Conservation (phyloP, 2,797 vertebrate species). For the Linurgus olivaceus region DNA sequence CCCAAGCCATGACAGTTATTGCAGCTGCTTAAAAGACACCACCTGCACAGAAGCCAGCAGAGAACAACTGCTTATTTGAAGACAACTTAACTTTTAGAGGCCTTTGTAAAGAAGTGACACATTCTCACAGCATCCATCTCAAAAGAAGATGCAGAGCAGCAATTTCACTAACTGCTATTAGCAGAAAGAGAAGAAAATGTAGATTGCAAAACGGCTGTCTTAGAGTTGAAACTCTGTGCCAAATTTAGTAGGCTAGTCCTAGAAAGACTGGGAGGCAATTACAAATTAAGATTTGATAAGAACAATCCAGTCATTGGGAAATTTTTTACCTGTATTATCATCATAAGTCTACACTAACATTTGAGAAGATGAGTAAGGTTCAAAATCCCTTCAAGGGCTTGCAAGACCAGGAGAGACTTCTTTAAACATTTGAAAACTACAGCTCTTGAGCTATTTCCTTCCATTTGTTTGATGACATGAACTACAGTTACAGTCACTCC, state of each 20-base stretch:
- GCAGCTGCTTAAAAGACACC: neutral
- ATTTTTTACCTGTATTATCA: neutral
- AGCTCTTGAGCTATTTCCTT: neutral
- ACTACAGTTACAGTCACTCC: neutral
- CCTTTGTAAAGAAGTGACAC: neutral
- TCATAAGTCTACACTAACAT: neutral
- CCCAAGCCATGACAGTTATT: neutral
- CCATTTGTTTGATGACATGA: neutral
- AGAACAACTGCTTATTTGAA: neutral
- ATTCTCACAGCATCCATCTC: neutral
- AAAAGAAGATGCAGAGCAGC: neutral
- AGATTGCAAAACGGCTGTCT: neutral
- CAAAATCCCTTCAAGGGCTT: neutral
- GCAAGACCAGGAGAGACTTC: neutral
- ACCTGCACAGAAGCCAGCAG: neutral
- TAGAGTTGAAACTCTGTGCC: neutral
- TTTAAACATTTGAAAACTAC: neutral
- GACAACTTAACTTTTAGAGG: neutral
- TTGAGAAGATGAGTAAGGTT: neutral
- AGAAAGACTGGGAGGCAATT: neutral
- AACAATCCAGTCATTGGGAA: neutral
- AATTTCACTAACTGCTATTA: neutral
- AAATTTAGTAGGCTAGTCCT: neutral
- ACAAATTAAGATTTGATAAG: neutral
- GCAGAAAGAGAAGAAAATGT: neutral